Evolutionary conservation across 2,888 invertebrate species (phyloP).

Genomic region (Beris morrisii): DNA sequence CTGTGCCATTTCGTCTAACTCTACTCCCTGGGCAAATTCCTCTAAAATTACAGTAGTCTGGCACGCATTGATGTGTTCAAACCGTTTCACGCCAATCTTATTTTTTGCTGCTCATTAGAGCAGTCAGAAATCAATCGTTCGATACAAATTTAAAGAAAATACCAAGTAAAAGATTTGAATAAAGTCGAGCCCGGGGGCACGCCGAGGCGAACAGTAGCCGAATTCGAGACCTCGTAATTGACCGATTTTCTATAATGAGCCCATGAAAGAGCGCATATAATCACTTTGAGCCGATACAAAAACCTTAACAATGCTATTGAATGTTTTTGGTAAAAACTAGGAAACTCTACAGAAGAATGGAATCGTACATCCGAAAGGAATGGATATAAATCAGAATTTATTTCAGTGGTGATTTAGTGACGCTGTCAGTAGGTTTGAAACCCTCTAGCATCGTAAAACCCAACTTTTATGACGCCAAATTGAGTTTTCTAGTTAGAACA

Average conservation of each 20-base stretch:
- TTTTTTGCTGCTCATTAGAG: constrained; percentile 19
- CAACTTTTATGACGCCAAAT: too few relatives aligned
- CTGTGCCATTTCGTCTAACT: neutral
- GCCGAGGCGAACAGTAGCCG: constrained; percentile 34
- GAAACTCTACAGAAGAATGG: too few relatives aligned
- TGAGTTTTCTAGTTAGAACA: too few relatives aligned
- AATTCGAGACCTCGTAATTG: constrained; percentile 33
- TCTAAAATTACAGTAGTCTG: constrained; percentile 35
- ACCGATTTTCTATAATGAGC: constrained; percentile 32
- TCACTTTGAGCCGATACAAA: too few relatives aligned
- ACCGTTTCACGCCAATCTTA: constrained; percentile 27
- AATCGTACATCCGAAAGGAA: too few relatives aligned
- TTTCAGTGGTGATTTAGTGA: too few relatives aligned
- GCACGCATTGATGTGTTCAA: constrained; percentile 24
- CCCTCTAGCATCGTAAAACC: too few relatives aligned
- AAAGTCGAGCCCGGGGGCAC: constrained; percentile 27
- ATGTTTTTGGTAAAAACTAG: too few relatives aligned
- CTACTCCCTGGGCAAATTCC: constrained; percentile 27
- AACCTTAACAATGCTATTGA: too few relatives aligned
- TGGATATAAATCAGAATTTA: too few relatives aligned
- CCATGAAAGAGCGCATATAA: neutral
- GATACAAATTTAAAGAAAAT: neutral
- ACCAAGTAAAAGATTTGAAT: constrained; percentile 33
- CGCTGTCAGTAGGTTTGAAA: too few relatives aligned
- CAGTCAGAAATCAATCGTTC: constrained; percentile 21